Percentiles rank a stretch among this genome's conserved stretches.
These are phyloP conservation scores for Hydropotes inermis DNA, from an alignment of 2,113 vertebrate species.

Conservation along the genomic window DNA sequence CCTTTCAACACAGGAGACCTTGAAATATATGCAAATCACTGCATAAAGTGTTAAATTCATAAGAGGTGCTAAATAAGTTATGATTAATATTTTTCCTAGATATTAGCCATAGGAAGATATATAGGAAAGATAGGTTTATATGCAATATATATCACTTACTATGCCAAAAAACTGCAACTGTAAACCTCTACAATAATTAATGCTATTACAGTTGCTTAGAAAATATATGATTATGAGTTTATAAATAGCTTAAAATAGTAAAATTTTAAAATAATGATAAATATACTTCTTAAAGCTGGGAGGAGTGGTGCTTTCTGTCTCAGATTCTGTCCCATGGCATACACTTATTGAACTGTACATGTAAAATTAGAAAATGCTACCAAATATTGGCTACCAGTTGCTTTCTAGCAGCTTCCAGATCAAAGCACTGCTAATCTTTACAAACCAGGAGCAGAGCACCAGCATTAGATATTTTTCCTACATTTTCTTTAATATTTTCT, in stretches of 20 bases:
- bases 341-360: background rate
- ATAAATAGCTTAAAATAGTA: background rate
- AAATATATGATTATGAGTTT: background rate
- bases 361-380: slow-evolving; percentile 38
- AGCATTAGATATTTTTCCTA: slow-evolving; percentile 29
- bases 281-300: background rate
- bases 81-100: background rate
- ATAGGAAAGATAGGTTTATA: background rate
- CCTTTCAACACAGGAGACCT: background rate
- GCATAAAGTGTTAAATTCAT: background rate
- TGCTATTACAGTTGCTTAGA: background rate
- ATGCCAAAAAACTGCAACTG: background rate
- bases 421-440: slow-evolving; percentile 45
- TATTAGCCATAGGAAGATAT: background rate
- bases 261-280: slow-evolving; percentile 31
- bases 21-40: background rate
- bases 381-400: slow-evolving; percentile 38
- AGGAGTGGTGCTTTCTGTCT: background rate
- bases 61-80: background rate
- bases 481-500: slow-evolving; percentile 53
- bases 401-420: slow-evolving; percentile 32
- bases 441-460: background rate
- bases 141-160: background rate
- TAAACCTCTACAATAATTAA: slow-evolving; percentile 8
- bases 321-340: background rate